These are phyloP conservation scores for Spatulosminthurus flaviceps DNA, from an alignment of 2,888 invertebrate species.

Conservation along the genomic window DNA sequence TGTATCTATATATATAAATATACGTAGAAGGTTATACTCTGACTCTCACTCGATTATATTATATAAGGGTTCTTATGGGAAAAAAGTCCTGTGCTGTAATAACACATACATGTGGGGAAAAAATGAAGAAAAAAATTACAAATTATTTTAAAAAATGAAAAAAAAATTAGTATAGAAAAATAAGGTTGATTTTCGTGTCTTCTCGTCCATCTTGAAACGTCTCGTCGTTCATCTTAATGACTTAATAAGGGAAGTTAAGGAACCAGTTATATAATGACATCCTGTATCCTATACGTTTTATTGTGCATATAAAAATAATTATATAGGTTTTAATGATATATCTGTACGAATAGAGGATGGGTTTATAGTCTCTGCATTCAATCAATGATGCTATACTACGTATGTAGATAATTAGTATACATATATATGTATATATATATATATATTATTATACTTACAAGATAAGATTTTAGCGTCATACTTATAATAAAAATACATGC, in stretches of 20 bases:
- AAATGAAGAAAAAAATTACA: conserved; percentile 12
- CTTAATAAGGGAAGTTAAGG: background rate
- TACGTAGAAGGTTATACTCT: no score
- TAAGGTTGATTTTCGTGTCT: conserved; percentile 3
- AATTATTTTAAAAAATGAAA: background rate
- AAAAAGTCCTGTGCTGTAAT: no score
- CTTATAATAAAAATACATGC: no score
- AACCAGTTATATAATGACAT: conserved; percentile 12
- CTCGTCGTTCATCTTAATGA: conserved; percentile 13
- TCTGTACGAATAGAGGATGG: background rate
- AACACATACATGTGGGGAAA: no score
- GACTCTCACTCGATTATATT: background rate
- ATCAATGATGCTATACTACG: conserved; percentile 10
- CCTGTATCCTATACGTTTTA: background rate
- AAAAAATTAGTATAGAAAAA: background rate
- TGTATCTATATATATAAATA: background rate
- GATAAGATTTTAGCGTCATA: background rate
- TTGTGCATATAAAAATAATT: background rate
- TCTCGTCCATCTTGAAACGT: conserved; percentile 14
- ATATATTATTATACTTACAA: background rate
- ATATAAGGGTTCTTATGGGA: background rate
- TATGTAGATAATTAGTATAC: no score
- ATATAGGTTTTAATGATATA: background rate
- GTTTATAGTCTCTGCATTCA: conserved; percentile 1
- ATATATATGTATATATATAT: background rate